Conservation (phyloP, 2,113 vertebrate genomes). For the Atrichornis clamosus region DNA sequence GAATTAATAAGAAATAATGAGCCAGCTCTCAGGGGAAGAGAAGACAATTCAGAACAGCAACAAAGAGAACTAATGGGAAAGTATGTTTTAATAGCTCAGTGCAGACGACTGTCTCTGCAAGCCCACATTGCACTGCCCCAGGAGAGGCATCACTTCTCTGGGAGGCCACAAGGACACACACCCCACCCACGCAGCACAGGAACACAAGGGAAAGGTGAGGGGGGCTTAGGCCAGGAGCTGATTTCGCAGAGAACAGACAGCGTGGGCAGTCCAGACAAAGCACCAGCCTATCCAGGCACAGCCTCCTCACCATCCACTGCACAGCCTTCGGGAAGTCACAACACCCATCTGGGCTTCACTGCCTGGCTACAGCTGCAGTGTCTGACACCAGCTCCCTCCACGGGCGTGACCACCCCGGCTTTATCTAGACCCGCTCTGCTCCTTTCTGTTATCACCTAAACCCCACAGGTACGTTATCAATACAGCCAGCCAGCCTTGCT, state of each 20-base stretch:
- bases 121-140: not conserved
- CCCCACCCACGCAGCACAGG: not conserved
- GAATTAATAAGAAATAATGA: constrained; percentile 49
- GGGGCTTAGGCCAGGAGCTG: not conserved
- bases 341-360: not conserved
- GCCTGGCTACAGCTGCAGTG: not conserved
- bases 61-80: not conserved
- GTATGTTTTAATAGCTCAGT: not conserved
- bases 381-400: not conserved
- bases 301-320: not conserved
- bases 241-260: not conserved
- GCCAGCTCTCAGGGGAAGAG: constrained; percentile 9
- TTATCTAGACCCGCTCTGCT: not conserved
- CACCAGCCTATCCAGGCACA: not conserved
- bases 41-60: not conserved
- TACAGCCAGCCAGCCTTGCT: not conserved
- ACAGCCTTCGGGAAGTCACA: not conserved
- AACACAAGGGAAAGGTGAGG: not conserved
- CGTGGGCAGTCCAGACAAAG: not conserved
- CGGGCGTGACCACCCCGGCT: accelerated
- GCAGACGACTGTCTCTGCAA: not conserved
- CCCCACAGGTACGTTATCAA: not conserved
- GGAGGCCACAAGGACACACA: not conserved
- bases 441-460: not conserved
- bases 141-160: not conserved